Evolutionary conservation across 2,113 vertebrate species (phyloP).

Genomic region (Nibea albiflora): DNA sequence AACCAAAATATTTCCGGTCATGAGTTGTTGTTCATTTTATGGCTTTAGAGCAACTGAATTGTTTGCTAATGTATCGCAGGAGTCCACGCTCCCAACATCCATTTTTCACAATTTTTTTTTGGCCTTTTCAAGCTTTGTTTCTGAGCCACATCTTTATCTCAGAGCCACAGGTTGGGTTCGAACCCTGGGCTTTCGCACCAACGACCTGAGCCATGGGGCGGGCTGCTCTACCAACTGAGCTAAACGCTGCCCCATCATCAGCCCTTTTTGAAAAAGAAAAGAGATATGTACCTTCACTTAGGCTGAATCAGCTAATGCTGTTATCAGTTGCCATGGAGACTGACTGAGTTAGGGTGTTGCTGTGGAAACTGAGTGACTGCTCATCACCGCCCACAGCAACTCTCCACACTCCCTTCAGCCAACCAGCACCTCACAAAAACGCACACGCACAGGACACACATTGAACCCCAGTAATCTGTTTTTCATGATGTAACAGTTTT

Average conservation of each 20-base stretch:
- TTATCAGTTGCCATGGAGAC: slow-evolving; percentile 82
- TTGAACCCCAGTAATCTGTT: slow-evolving; percentile 1
- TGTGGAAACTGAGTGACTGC: slow-evolving; percentile 81
- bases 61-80: slow-evolving; percentile 18
- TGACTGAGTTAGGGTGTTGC: slow-evolving; percentile 80
- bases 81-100: background rate
- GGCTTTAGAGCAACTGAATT: background rate
- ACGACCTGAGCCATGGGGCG: too few relatives aligned
- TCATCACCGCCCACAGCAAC: slow-evolving; percentile 73
- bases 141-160: too few relatives aligned
- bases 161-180: too few relatives aligned
- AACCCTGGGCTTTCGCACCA: too few relatives aligned
- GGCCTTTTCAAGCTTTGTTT: too few relatives aligned
- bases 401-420: slow-evolving; percentile 53
- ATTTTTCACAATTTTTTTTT: slow-evolving; percentile 19
- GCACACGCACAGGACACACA: background rate
- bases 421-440: slow-evolving; percentile 47
- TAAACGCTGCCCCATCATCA: slow-evolving; percentile 5
- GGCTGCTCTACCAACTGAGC: too few relatives aligned
- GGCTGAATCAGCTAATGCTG: slow-evolving; percentile 77
- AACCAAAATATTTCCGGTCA: background rate
- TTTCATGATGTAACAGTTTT: background rate
- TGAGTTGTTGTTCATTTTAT: background rate
- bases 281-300: slow-evolving; percentile 68
- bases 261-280: slow-evolving; percentile 28